These are phyloP conservation scores for Galeruca laticollis DNA, from an alignment of 2,888 invertebrate species.

Conservation along the genomic window DNA sequence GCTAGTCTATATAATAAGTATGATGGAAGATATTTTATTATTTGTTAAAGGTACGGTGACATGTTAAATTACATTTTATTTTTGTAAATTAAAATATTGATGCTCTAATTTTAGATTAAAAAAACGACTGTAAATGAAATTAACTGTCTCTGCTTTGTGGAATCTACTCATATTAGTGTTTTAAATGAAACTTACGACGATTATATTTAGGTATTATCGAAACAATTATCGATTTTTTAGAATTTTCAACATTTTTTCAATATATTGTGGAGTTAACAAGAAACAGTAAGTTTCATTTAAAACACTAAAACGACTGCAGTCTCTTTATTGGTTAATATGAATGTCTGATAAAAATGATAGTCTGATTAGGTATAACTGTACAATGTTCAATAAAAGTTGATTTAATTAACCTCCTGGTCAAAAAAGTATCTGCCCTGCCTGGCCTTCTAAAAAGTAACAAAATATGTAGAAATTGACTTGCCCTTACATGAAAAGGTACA, in stretches of 20 bases:
- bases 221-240: too few relatives aligned
- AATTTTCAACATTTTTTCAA: too few relatives aligned
- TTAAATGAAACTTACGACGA: too few relatives aligned
- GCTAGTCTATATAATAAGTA: constrained; percentile 8
- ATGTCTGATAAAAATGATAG: too few relatives aligned
- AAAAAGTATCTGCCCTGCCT: constrained; percentile 9
- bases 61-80: not conserved
- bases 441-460: constrained; percentile 7
- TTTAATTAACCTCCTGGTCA: not conserved
- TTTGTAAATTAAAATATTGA: not conserved
- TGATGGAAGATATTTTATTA: not conserved
- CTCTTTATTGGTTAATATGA: constrained; percentile 7
- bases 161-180: too few relatives aligned
- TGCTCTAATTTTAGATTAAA: not conserved
- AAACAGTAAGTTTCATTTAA: too few relatives aligned
- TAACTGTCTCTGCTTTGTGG: too few relatives aligned
- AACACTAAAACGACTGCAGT: too few relatives aligned
- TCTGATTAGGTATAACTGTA: constrained; percentile 15
- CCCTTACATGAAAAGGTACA: constrained; percentile 10
- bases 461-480: constrained; percentile 10
- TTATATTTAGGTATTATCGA: too few relatives aligned
- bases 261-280: too few relatives aligned
- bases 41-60: constrained; percentile 5
- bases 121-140: too few relatives aligned
- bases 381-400: not conserved